These are phyloP conservation scores for Phalacrocorax pelagicus DNA, from an alignment of 2,113 vertebrate species.

Conservation along the genomic window DNA sequence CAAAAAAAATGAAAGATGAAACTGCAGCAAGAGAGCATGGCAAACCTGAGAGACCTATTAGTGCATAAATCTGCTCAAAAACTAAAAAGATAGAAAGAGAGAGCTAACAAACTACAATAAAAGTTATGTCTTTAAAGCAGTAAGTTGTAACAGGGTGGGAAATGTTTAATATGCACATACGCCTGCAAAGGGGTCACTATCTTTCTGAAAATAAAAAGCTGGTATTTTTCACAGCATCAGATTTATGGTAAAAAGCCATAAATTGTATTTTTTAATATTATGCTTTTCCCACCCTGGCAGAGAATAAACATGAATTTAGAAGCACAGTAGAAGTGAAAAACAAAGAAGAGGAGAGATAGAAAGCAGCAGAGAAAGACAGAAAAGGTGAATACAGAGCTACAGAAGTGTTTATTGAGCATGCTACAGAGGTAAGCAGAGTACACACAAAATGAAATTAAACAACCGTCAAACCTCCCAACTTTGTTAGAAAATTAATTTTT, in stretches of 20 bases:
- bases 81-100: conserved; percentile 74
- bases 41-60: conserved; percentile 81
- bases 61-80: conserved; percentile 74
- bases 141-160: conserved; percentile 82
- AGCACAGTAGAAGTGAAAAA: conserved; percentile 83
- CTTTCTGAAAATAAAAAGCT: conserved; percentile 62
- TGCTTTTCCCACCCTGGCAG: conserved; percentile 81
- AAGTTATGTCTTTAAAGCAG: conserved; percentile 78
- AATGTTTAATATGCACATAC: conserved; percentile 68
- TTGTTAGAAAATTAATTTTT: conserved; percentile 92
- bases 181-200: conserved; percentile 64
- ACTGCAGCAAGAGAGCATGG: conserved; percentile 81
- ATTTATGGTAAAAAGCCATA: conserved; percentile 71
- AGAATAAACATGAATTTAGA: conserved; percentile 82
- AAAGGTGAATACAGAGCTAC: conserved; percentile 89
- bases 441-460: conserved; percentile 87
- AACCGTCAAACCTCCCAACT: conserved; percentile 86
- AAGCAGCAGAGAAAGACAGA: conserved; percentile 86
- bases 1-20: conserved; percentile 78
- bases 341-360: conserved; percentile 79
- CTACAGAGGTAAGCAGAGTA: conserved; percentile 94
- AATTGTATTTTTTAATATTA: conserved; percentile 55
- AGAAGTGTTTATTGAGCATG: conserved; percentile 99
- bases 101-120: conserved; percentile 78
- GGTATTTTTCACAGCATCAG: conserved; percentile 67